phyloP scores from a whole-genome alignment of 2,888 invertebrate species.

The Aromia moschata region DNA sequence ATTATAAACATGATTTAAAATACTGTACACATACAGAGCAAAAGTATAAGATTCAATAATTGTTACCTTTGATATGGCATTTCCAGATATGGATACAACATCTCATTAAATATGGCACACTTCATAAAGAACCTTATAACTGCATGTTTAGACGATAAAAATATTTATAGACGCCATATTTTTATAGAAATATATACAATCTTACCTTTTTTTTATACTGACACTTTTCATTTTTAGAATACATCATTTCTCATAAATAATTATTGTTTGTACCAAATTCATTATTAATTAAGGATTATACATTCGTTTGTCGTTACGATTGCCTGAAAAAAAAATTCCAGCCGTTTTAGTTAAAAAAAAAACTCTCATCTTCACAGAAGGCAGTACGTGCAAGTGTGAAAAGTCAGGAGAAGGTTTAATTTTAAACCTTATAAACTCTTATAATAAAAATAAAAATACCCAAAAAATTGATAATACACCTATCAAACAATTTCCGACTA shows the following conservation, averaged over 20 bases:
- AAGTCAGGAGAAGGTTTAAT: too few species aligned
- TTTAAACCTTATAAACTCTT: too few species aligned
- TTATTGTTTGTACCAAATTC: slow-evolving; percentile 37
- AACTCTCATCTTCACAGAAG: too few species aligned
- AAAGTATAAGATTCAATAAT: slow-evolving; percentile 59
- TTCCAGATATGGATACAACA: slow-evolving; percentile 62
- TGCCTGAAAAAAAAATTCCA: too few species aligned
- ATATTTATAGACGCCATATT: slow-evolving; percentile 60
- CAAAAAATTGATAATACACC: too few species aligned
- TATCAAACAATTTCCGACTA: too few species aligned
- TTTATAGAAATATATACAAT: slow-evolving; percentile 57
- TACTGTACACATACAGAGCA: slow-evolving; percentile 75
- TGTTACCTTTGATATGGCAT: slow-evolving; percentile 63
- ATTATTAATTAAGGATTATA: slow-evolving; percentile 21
- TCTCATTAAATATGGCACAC: slow-evolving; percentile 59
- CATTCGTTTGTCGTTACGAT: too few species aligned
- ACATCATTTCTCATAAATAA: slow-evolving; percentile 45
- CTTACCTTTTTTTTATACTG: slow-evolving; percentile 58
- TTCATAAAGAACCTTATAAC: slow-evolving; percentile 53
- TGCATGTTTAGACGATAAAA: slow-evolving; percentile 56
- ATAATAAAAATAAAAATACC: too few species aligned
- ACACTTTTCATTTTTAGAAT: slow-evolving; percentile 55
- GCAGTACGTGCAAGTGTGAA: too few species aligned
- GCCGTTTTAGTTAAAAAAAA: too few species aligned
- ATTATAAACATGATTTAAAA: slow-evolving; percentile 84